Base-by-base conservation (phyloP, 2,888 invertebrate species). In the Parthenolecanium corni region DNA sequence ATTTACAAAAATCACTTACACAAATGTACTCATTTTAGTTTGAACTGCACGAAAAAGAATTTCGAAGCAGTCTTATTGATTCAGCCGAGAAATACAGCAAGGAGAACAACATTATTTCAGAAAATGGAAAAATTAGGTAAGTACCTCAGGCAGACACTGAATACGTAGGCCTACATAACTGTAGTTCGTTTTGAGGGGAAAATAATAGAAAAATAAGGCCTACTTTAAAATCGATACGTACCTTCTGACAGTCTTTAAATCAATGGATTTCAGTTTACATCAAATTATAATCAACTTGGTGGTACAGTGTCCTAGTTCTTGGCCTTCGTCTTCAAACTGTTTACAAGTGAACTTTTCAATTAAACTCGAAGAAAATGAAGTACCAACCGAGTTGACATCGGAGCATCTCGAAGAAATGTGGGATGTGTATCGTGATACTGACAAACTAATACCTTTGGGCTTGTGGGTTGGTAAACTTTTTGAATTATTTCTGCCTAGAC, bases 241-340 rank as follows among this genome's bases (percentile, higher is more conserved):
- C n/a, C n/a, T n/a, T n/a, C n/a, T n/a, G n/a, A n/a, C n/a, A n/a
- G n/a, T n/a, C n/a, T n/a, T n/a, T n/a, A n/a, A n/a, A n/a, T n/a
- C n/a, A n/a, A n/a, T n/a, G n/a, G n/a, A n/a, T n/a, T n/a, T n/a
- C 31, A 31, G 31, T 9, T 31, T 31, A 9, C 31, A 53, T 23
- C 14, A 53, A n/a, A 53, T 53, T 40, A 24, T 56, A 11, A 56
- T 56, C 46, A 56, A 56, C n/a, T 25, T 25, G 25, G 42, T 56
- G 23, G 46, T 42, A 25, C 56, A 42, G 5, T 56, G 56, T 44
- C 56, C 56, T 2, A 56, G 44, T 25, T 46, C 56, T 11, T 56
- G 56, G 56, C 56, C 56, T 4, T 56, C 42, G 44, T 44, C 56
- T 14, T 56, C 56, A 2, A 56, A 25, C 25, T 56, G 56, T 11